Conservation (phyloP, 53 echinoderm and acorn worm species). For the Crossaster papposus region DNA sequence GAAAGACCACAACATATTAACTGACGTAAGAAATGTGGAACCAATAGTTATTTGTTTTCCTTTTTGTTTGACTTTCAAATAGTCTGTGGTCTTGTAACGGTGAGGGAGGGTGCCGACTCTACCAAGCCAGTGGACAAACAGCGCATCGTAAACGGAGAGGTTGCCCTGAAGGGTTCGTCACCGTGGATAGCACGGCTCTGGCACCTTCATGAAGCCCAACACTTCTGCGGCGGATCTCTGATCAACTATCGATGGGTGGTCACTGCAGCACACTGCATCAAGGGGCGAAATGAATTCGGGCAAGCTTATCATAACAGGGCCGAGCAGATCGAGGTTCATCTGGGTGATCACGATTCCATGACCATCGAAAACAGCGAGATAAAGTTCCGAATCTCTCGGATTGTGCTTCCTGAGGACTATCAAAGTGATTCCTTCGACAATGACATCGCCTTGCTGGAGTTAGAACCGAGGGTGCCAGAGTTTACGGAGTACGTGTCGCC, state of each 20-base stretch:
- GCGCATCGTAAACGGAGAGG: slow-evolving; percentile 74
- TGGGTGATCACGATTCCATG: slow-evolving; percentile 80
- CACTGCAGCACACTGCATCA: slow-evolving; percentile 85
- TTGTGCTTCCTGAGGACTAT: slow-evolving; percentile 60
- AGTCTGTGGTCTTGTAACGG: slow-evolving; percentile 74
- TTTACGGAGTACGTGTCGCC: slow-evolving; percentile 82
- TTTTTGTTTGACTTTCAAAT: not conserved
- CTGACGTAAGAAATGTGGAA: too few species aligned
- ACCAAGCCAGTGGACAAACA: slow-evolving; percentile 1
- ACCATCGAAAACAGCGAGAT: slow-evolving; percentile 64
- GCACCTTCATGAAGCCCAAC: slow-evolving; percentile 1
- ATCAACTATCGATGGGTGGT: slow-evolving; percentile 83
- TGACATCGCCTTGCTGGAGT: slow-evolving; percentile 82
- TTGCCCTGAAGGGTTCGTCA: slow-evolving; percentile 72
- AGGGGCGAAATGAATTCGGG: too few species aligned
- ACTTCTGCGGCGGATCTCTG: slow-evolving; percentile 78
- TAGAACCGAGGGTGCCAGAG: slow-evolving; percentile 41
- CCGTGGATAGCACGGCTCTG: slow-evolving; percentile 90
- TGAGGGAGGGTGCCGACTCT: slow-evolving; percentile 39
- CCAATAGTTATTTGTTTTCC: too few species aligned
- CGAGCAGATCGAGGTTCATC: slow-evolving; percentile 52
- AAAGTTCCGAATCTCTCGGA: slow-evolving; percentile 32
- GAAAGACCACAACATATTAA: not conserved
- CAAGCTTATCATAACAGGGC: not conserved
- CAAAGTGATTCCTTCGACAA: slow-evolving; percentile 58